Base-by-base conservation (phyloP, 2,113 vertebrate species). In the Sylvia atricapilla region DNA sequence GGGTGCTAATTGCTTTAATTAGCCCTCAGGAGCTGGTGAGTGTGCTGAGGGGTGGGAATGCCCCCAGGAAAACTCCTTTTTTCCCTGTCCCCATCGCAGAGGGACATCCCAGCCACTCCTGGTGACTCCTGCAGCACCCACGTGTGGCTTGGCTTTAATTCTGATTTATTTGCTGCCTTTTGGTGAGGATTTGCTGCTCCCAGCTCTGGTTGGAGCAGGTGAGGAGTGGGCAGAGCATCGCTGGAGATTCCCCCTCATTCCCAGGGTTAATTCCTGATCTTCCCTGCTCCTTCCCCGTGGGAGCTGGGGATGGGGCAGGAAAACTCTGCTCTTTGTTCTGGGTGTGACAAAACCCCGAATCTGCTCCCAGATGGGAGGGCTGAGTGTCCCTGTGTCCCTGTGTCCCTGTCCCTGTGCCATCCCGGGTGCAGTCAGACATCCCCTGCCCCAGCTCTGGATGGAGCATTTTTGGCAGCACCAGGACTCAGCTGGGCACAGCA, bases 91-190 rank as follows among this genome's bases (percentile, higher is more conserved):
- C 23, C 41, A 22, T 25, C 41, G 58, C 79, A n/a, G 39, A 19
- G n/a, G 43, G 64, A 22, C 6, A 1, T 18, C 70, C 1, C 33
- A 10, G 55, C 39, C 44, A 2, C 5, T 14, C 15, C 33, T 5
- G 16, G 30, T 10, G 31, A 1, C 23, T 39, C 37, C 89, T 69
- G 63, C 64, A 39, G 35, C 7, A 0, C 47, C 20, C 27, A 9
- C 23, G 13, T 11, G 17, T 21, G 17, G 64, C 1, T 1, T 64
- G 15, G 25, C 3, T 50, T 84, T 8, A 16, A 23, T 37, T 67
- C 43, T 28, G 19, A 10, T 88, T 44, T 35, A 15, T 27, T 21
- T 7, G 16, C 8, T 31, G 59, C 10, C n/a, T 47, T 66, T 37
- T 13, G 7, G 27, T 6, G n/a, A 87, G 53, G 37, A 7, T 86